These are phyloP conservation scores for Centruroides sculpturatus DNA, from an alignment of 1,140 invertebrate species.

Conservation along the genomic window DNA sequence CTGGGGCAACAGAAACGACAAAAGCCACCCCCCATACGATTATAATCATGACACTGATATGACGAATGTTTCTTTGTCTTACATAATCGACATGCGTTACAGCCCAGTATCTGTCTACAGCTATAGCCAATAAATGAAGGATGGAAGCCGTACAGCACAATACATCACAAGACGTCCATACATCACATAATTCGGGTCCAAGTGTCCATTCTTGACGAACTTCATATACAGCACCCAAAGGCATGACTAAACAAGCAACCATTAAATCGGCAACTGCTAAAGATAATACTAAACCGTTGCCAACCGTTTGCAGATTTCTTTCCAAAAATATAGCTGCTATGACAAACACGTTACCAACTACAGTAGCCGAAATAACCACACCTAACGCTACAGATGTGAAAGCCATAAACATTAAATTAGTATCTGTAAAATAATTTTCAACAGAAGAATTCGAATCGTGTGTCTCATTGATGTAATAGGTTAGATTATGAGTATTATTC, in stretches of 20 bases:
- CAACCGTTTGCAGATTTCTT: constrained; percentile 67
- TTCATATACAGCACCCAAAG: constrained; percentile 65
- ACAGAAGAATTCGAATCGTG: too few relatives aligned
- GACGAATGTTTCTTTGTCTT: constrained; percentile 58
- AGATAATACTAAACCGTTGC: constrained; percentile 73
- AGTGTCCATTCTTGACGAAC: constrained; percentile 62
- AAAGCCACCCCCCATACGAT: constrained; percentile 73
- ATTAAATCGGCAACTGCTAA: constrained; percentile 72
- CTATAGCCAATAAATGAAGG: constrained; percentile 84
- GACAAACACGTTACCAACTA: constrained; percentile 78
- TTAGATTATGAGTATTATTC: too few relatives aligned
- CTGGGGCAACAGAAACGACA: constrained; percentile 70
- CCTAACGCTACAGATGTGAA: background rate
- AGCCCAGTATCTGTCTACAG: constrained; percentile 92
- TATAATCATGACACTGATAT: constrained; percentile 80
- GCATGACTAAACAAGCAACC: constrained; percentile 73
- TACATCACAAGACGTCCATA: constrained; percentile 86
- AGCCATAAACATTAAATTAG: too few relatives aligned
- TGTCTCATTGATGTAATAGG: too few relatives aligned
- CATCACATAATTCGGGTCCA: constrained; percentile 72
- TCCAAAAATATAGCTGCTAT: constrained; percentile 82
- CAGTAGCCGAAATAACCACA: constrained; percentile 14
- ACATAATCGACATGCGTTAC: constrained; percentile 92
- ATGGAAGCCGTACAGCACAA: constrained; percentile 88
- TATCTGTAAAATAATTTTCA: too few relatives aligned